Conservation (phyloP, 2,888 invertebrate species). For the Rhorus exstirpatorius region DNA sequence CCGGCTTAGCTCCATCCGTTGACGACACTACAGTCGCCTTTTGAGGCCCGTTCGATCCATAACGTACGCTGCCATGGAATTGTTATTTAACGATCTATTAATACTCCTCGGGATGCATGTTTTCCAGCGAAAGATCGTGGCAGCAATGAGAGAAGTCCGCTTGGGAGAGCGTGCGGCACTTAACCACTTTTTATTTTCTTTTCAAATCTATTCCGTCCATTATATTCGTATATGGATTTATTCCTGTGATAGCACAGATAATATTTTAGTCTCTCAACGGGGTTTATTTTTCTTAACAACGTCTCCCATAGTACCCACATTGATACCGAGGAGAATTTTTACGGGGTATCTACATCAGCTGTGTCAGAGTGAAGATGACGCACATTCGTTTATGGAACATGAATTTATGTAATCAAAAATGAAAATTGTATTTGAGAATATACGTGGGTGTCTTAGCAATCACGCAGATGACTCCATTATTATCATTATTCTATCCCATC, state of each 20-base stretch:
- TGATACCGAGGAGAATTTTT: neutral
- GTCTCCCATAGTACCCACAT: neutral
- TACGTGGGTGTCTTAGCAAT: no score
- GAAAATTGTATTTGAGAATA: no score
- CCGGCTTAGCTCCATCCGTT: constrained; percentile 39
- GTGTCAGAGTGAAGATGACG: neutral
- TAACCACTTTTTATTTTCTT: neutral
- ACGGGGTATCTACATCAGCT: neutral
- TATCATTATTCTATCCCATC: no score
- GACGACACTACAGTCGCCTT: constrained; percentile 46
- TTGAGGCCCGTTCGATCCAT: constrained; percentile 21
- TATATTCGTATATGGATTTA: neutral
- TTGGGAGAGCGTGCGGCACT: neutral
- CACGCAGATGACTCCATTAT: no score
- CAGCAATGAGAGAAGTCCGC: constrained; percentile 50
- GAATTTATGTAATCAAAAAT: neutral
- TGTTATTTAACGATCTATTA: constrained; percentile 68
- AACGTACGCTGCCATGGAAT: constrained; percentile 38
- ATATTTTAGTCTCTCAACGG: neutral
- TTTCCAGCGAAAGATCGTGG: constrained; percentile 39
- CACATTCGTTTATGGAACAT: neutral
- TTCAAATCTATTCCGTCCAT: constrained; percentile 11
- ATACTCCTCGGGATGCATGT: constrained; percentile 53
- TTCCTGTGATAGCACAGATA: neutral
- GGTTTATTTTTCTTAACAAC: neutral